These are phyloP conservation scores for Leptodactylus fuscus DNA, from an alignment of 2,113 vertebrate genomes.

Conservation along the genomic window DNA sequence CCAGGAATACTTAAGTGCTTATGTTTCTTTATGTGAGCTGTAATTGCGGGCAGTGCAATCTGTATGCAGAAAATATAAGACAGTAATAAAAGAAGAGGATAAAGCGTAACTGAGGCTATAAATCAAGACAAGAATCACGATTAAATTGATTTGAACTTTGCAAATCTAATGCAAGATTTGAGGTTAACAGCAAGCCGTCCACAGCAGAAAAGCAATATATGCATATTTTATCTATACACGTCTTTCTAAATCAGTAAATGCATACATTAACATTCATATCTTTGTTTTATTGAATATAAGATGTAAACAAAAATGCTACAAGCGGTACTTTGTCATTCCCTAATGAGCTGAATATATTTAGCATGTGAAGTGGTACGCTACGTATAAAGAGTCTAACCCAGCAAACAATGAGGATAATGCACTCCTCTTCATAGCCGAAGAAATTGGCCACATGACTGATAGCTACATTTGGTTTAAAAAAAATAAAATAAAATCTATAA, in stretches of 20 bases:
- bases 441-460: neutral
- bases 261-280: slow-evolving; percentile 38
- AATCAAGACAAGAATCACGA: slow-evolving; percentile 32
- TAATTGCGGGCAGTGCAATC: slow-evolving; percentile 22
- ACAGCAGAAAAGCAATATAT: slow-evolving; percentile 24
- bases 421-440: neutral
- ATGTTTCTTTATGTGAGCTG: slow-evolving; percentile 2
- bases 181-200: neutral
- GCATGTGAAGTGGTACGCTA: slow-evolving; percentile 4
- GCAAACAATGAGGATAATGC: neutral
- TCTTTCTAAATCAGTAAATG: slow-evolving; percentile 14
- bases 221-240: neutral
- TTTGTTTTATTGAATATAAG: slow-evolving; percentile 35
- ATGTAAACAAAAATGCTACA: slow-evolving; percentile 35
- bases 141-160: slow-evolving; percentile 42
- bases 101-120: slow-evolving; percentile 10
- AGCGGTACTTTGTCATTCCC: slow-evolving; percentile 21
- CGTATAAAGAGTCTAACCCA: neutral
- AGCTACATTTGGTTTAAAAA: neutral
- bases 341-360: slow-evolving; percentile 24
- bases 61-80: slow-evolving; percentile 27
- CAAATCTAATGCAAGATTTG: slow-evolving; percentile 34
- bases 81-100: slow-evolving; percentile 6
- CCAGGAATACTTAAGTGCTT: slow-evolving; percentile 14
- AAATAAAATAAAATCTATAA: no score